These are phyloP conservation scores for Elegia similella DNA, from an alignment of 2,888 invertebrate genomes.

Conservation along the genomic window DNA sequence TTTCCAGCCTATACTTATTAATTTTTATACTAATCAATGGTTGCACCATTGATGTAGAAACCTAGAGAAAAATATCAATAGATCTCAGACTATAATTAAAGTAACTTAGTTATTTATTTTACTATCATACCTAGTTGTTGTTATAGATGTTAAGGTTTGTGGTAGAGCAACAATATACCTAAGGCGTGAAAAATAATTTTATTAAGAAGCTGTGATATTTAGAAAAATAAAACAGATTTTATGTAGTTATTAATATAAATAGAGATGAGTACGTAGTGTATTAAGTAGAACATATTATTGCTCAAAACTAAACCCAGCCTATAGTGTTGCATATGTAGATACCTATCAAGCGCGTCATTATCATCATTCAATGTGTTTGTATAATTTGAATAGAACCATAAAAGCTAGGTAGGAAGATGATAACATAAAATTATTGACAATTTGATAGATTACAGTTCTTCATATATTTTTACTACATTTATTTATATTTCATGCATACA, in stretches of 20 bases:
- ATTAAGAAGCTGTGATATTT: slow-evolving; percentile 15
- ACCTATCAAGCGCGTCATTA: not conserved
- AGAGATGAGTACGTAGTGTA: not conserved
- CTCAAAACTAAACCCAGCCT: slow-evolving; percentile 7
- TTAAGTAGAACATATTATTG: not conserved
- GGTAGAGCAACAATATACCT: not conserved
- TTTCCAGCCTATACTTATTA: too few species aligned
- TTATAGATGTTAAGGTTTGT: not conserved
- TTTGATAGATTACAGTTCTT: too few species aligned
- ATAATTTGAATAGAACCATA: too few species aligned
- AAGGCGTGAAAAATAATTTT: not conserved
- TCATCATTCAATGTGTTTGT: too few species aligned
- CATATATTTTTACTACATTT: too few species aligned
- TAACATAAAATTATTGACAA: too few species aligned
- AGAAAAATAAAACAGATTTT: slow-evolving; percentile 67
- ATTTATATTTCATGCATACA: too few species aligned
- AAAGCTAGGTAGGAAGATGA: too few species aligned
- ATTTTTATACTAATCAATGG: too few species aligned
- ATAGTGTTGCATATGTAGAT: slow-evolving; percentile 3
- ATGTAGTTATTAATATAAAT: slow-evolving; percentile 81
- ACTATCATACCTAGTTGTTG: not conserved
- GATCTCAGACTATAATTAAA: not conserved
- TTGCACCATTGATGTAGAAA: too few species aligned
- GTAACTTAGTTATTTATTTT: not conserved
- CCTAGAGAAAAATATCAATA: not conserved